Base-by-base conservation (phyloP, 2,797 vertebrate species). In the Epinephelus coioides region DNA sequence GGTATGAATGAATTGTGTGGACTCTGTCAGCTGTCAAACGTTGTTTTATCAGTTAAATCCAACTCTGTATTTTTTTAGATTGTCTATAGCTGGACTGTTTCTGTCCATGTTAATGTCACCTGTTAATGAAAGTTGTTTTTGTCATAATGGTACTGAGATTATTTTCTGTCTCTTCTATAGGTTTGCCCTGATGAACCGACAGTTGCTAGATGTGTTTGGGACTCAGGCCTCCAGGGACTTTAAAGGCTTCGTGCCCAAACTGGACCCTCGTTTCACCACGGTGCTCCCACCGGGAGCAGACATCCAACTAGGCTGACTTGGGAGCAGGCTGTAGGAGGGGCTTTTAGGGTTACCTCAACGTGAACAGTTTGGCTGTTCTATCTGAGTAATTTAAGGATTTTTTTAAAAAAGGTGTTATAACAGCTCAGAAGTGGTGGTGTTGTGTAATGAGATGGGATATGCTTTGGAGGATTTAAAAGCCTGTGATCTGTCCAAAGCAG, bases 131-230 rank as follows among this genome's bases (percentile, higher is more conserved):
- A 47, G 11, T 61, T 67, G 21, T n/a, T 5, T 43, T 57, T 44
- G 23, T 62, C 23, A 13, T 46, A 55, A 19, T 30, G 9, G 18
- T 13, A 9, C 15, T 18, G 17, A 55, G 12, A 19, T 76, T 5
- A 18, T 79, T 67, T 25, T 65, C 72, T 91, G 76, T 78, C 65
- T 83, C 4, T n/a, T 34, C 61, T 51, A 21, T 68, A 99, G 98
- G 92, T 99, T 99, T 93, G 96, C 95, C 54, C 56, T 97, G 79
- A 99, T 99, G 97, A 99, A 99, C 93, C 94, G 98, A 76, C 96
- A 96, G 86, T 89, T 94, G 84, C 95, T 99, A 57, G 98, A 99
- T 82, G 94, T 95, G 50, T 99, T 99, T 86, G 98, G 97, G 60
- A 99, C 98, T 27, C 94, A 97, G 83, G 97, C 98, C 30, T 99